Conservation (phyloP, 2,113 vertebrate species). For the Platysteira castanea region DNA sequence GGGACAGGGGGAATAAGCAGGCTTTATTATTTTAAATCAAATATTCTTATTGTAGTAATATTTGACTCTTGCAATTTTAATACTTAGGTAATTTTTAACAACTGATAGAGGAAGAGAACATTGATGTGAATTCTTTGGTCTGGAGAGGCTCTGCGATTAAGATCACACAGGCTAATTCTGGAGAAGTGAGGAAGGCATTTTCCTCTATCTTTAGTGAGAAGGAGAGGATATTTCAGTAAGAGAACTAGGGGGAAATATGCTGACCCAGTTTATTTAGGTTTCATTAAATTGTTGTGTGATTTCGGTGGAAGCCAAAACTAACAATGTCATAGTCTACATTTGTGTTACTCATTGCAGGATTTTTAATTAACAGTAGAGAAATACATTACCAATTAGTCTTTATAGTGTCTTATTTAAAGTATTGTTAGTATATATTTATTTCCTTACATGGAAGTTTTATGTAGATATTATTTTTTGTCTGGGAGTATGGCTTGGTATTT, state of each 20-base stretch:
- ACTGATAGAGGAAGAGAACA: neutral
- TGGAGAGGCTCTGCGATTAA: neutral
- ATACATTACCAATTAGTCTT: neutral
- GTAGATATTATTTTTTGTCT: neutral
- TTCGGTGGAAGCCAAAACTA: neutral
- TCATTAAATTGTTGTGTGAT: neutral
- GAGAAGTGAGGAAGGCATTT: neutral
- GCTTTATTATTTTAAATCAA: neutral
- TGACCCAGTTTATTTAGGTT: neutral
- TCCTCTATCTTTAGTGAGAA: neutral
- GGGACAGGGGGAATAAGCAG: neutral
- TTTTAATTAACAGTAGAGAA: neutral
- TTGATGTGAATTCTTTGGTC: neutral
- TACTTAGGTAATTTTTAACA: neutral
- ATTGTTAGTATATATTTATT: neutral
- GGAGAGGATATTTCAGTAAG: neutral
- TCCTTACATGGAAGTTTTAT: neutral
- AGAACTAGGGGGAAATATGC: neutral
- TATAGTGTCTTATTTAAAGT: neutral
- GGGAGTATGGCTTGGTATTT: neutral
- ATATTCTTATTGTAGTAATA: neutral
- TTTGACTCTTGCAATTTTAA: neutral
- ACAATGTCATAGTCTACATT: neutral
- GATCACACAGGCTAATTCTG: neutral
- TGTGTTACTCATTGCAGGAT: neutral